Percentiles rank a stretch among this genome's conserved stretches.
phyloP scores from a whole-genome alignment of 2,113 vertebrate genomes.

The Elanus axillaris region DNA sequence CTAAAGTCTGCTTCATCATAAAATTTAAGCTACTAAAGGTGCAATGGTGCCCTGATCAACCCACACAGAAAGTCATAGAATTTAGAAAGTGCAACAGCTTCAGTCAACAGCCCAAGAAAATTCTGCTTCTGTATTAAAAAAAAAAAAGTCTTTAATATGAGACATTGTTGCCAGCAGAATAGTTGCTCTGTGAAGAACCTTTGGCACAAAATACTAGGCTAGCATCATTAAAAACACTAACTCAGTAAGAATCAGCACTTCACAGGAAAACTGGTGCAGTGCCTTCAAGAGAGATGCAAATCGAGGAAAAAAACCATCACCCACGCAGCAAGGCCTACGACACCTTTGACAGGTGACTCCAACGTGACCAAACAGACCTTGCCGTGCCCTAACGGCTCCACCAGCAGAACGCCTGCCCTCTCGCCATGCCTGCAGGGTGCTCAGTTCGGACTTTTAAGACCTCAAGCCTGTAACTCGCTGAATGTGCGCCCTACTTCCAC shows the following conservation, averaged over 20 bases:
- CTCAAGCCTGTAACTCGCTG: not conserved
- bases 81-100: not conserved
- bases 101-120: not conserved
- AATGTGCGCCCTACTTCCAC: accelerated
- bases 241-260: not conserved
- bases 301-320: not conserved
- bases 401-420: not conserved
- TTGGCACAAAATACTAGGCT: not conserved
- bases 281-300: not conserved
- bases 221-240: not conserved
- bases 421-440: not conserved
- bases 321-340: accelerated
- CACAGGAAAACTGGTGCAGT: accelerated
- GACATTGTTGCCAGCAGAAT: not conserved
- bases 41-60: accelerated
- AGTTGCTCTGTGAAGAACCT: not conserved
- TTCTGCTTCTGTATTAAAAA: not conserved
- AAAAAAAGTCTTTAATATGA: not conserved
- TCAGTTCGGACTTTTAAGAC: not conserved
- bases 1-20: not conserved
- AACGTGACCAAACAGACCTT: not conserved
- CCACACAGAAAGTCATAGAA: not conserved
- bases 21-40: not conserved
- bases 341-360: not conserved
- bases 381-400: accelerated